Percentiles rank a stretch among this genome's conserved stretches.
Conservation (phyloP, 2,797 vertebrate species). For the Acipenser oxyrinchus region DNA sequence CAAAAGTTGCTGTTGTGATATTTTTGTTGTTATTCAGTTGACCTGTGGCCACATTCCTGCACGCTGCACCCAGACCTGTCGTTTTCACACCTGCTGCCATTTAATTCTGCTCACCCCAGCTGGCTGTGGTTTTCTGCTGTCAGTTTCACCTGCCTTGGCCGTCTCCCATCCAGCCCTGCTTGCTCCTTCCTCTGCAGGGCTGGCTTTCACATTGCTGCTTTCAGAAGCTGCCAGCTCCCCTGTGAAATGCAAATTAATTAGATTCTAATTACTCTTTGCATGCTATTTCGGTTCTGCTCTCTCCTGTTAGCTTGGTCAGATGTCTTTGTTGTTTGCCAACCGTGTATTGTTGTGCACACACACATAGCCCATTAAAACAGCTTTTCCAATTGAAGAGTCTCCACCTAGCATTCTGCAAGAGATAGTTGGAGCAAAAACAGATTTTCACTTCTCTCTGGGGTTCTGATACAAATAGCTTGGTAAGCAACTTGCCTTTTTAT, state of each 20-base stretch:
- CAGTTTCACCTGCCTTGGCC: constrained; percentile 30
- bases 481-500: constrained; percentile 8
- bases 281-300: constrained; percentile 47
- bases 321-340: constrained; percentile 35
- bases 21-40: constrained; percentile 17
- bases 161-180: constrained; percentile 26
- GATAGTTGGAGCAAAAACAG: constrained; percentile 37
- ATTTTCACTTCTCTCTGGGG: constrained; percentile 42
- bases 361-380: constrained; percentile 32
- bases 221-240: constrained; percentile 38
- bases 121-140: constrained; percentile 22
- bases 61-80: constrained; percentile 8
- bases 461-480: constrained; percentile 37
- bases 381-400: constrained; percentile 26
- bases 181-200: constrained; percentile 34
- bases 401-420: constrained; percentile 38
- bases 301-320: constrained; percentile 49
- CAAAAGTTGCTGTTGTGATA: constrained; percentile 4
- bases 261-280: constrained; percentile 68
- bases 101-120: constrained; percentile 34
- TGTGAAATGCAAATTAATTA: constrained; percentile 69
- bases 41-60: constrained; percentile 4
- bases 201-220: constrained; percentile 55
- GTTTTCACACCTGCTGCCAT: constrained; percentile 41
- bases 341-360: constrained; percentile 21